phyloP scores from a whole-genome alignment of 2,113 vertebrate genomes.

The Grammomys dolichurus region DNA sequence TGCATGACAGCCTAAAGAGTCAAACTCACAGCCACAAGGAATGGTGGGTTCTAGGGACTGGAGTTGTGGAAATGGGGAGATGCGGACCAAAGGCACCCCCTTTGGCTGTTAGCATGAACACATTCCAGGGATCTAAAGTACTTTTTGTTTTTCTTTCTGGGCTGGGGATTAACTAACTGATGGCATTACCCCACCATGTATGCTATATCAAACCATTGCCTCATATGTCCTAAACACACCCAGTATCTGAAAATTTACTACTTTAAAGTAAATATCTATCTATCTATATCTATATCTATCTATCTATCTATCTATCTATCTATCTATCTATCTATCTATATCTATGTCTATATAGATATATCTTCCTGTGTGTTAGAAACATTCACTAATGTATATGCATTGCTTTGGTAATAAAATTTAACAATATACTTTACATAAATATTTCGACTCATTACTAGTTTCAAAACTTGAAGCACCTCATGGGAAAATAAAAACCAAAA shows the following conservation, averaged over 20 bases:
- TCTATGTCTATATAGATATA: neutral
- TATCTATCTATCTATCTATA: too few species aligned
- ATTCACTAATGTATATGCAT: neutral
- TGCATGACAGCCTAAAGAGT: neutral
- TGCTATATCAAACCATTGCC: neutral
- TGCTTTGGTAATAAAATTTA: neutral
- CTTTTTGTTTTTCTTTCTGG: too few species aligned
- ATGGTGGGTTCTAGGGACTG: neutral
- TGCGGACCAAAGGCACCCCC: neutral
- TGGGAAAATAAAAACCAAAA: conserved; percentile 6
- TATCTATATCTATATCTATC: too few species aligned
- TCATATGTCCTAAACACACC: neutral
- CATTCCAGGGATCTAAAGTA: neutral
- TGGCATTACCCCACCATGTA: accelerated
- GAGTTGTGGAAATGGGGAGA: neutral
- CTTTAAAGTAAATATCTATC: neutral
- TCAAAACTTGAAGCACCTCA: conserved; percentile 17
- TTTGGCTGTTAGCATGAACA: neutral
- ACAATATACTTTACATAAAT: conserved; percentile 18
- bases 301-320: too few species aligned
- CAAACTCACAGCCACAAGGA: neutral
- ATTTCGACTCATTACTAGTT: neutral
- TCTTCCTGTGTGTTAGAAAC: neutral
- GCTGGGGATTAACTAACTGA: neutral
- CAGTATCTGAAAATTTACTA: neutral